Conservation (phyloP, 2,888 invertebrate genomes). For the Schizotus pectinicornis region DNA sequence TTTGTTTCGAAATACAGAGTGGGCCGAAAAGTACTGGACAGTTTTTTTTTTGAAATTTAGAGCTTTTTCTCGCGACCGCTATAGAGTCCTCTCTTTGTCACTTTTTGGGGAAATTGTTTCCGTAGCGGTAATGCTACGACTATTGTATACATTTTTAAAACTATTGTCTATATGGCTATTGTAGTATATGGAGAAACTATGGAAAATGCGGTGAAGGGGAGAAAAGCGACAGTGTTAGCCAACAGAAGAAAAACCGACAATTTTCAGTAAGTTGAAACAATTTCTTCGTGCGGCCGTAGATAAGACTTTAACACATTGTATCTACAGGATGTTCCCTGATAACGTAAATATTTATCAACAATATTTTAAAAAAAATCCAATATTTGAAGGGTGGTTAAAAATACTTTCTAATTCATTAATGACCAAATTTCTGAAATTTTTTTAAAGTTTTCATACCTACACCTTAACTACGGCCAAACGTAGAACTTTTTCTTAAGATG, state of each 20-base stretch:
- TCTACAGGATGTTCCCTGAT: too few relatives aligned
- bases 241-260: neutral
- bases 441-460: too few relatives aligned
- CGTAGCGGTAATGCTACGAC: constrained; percentile 43
- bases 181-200: constrained; percentile 34
- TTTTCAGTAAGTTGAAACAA: neutral
- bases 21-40: neutral
- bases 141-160: constrained; percentile 54
- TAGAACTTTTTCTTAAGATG: too few relatives aligned
- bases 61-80: neutral
- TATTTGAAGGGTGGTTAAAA: too few relatives aligned
- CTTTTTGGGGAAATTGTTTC: constrained; percentile 55
- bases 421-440: too few relatives aligned
- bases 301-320: too few relatives aligned
- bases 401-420: too few relatives aligned
- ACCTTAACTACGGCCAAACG: too few relatives aligned
- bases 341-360: too few relatives aligned
- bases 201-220: constrained; percentile 1
- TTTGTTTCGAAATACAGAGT: constrained; percentile 39
- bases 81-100: constrained; percentile 46
- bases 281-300: too few relatives aligned
- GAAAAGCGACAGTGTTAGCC: neutral
- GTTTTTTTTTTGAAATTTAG: neutral
- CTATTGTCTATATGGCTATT: constrained; percentile 55
- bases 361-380: too few relatives aligned